These are phyloP conservation scores for Astreopora myriophthalma DNA, from an alignment of 64 coral and sea anemone genomes.

Conservation along the genomic window DNA sequence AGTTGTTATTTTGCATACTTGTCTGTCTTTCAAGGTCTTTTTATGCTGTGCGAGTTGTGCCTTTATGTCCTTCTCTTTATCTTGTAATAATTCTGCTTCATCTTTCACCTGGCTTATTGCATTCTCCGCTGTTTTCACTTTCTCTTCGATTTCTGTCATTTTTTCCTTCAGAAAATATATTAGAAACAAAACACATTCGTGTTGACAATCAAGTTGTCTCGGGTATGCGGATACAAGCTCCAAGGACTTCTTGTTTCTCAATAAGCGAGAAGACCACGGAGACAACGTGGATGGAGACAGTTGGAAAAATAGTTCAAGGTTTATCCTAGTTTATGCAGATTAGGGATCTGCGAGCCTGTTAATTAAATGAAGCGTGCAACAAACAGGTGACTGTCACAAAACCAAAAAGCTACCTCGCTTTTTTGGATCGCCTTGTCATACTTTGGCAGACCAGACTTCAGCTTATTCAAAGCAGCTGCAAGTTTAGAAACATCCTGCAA, in stretches of 20 bases:
- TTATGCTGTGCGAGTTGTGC: neutral
- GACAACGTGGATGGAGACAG: too few species aligned
- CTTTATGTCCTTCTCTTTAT: neutral
- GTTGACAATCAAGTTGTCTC: too few species aligned
- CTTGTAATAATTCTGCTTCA: neutral
- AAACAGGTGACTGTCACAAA: neutral
- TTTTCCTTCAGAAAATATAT: neutral
- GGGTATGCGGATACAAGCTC: too few species aligned
- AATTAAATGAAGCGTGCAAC: neutral
- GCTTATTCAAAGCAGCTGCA: neutral
- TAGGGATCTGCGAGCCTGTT: too few species aligned
- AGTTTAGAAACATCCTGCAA: neutral
- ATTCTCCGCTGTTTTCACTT: neutral
- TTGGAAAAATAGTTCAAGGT: too few species aligned
- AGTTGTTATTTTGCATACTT: too few species aligned
- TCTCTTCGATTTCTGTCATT: neutral
- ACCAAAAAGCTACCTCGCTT: neutral
- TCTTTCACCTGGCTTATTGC: neutral
- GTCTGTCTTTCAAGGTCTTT: conserved; percentile 12
- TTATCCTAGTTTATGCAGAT: too few species aligned
- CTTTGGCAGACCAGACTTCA: conserved; percentile 1
- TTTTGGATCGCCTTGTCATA: neutral
- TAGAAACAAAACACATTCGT: neutral
- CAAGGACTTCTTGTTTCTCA: too few species aligned
- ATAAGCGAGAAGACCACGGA: too few species aligned